Base-by-base conservation (phyloP, 2,888 invertebrate species). In the Agrypnus murinus region DNA sequence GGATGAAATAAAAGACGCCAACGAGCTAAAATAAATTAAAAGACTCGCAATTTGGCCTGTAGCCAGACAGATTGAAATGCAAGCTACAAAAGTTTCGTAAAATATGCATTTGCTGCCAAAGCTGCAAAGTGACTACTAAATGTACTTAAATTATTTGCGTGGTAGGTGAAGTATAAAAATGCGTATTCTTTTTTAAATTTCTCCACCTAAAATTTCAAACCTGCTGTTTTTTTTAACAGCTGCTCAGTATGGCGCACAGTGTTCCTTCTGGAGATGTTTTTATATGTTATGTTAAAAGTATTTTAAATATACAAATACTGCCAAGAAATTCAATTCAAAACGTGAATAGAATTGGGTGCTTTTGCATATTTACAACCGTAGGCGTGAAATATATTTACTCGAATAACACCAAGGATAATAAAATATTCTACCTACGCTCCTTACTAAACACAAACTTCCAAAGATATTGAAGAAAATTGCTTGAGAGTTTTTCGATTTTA, bases 11-110 rank as follows among this genome's bases (percentile, higher is more conserved):
- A 57, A 53, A 57, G 36, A 19, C 57, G 38, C 74, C 71, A 69
- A 60, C 32, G 17, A 59, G 65, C 65, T 62, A 62, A 67, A 74
- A 77, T 77, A 77, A 77, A 77, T 77, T 77, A 75, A 74, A 74
- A 70, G 69, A 62, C 62, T 63, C 45, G 72, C 71, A 72, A 75
- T 73, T 76, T 77, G 77, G 77, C 74, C 32, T 48, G 14, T 15
- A 72, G 76, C 77, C 77, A 77, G 69, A 36, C 74, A 63, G 69
- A 74, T 74, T 72, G 72, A 71, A 74, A 68, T 72, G 71, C 69
- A 59, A 66, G 48, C 59, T 66, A 66, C 66, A 59, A 59, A 66
- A 66, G 48, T 66, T 66, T 59, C 25, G 50, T 66, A 59, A 66
- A 66, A 59, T 66, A 66, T 66, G 66, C 66, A 59, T 59, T 59